Evolutionary conservation across 2,888 invertebrate genomes (phyloP).

Genomic region (Peribatodes rhomboidaria): DNA sequence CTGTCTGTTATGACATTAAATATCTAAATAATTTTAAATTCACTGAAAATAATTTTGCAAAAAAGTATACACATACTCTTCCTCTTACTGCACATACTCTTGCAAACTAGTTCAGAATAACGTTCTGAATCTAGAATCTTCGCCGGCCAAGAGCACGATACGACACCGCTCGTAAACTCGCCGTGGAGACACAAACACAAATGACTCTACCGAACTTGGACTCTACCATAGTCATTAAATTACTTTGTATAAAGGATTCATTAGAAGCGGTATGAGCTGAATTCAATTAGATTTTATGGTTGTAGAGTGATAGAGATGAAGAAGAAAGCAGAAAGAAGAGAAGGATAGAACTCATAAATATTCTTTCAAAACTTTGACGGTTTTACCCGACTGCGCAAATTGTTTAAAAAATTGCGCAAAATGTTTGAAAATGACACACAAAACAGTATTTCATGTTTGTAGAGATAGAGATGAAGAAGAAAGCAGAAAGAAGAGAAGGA

Average conservation of each 20-base stretch:
- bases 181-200: constrained; percentile 73
- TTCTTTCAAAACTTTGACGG: too few relatives aligned
- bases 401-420: too few relatives aligned
- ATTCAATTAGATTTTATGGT: neutral
- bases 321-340: neutral
- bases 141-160: constrained; percentile 75
- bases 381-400: too few relatives aligned
- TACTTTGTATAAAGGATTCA: constrained; percentile 38
- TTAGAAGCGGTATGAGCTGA: neutral
- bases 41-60: too few relatives aligned
- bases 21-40: too few relatives aligned
- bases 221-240: constrained; percentile 53
- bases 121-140: constrained; percentile 79
- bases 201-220: constrained; percentile 62
- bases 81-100: constrained; percentile 8
- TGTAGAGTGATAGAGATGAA: neutral
- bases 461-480: neutral
- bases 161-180: constrained; percentile 81
- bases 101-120: constrained; percentile 58
- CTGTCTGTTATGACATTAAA: too few relatives aligned
- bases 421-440: too few relatives aligned
- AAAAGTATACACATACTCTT: neutral
- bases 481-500: neutral
- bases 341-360: neutral
- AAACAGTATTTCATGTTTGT: constrained; percentile 22